Conservation (phyloP, 2,888 invertebrate genomes). For the Coenonympha arcania region DNA sequence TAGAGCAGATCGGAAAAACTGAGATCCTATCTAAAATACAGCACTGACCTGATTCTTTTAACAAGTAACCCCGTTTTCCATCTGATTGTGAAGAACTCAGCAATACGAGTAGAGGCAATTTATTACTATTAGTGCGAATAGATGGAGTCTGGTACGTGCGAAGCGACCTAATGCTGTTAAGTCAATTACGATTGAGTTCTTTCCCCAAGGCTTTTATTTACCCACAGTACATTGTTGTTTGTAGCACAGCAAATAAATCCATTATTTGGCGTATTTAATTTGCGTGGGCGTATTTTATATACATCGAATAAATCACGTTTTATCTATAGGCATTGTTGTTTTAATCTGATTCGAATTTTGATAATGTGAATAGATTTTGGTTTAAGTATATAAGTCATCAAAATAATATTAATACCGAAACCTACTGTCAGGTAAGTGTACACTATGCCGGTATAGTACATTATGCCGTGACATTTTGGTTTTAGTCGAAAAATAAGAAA, state of each 20-base stretch:
- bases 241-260: not conserved
- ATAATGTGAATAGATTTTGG: too few species aligned
- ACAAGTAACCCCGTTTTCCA: conserved; percentile 6
- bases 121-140: conserved; percentile 35
- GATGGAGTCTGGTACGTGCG: conserved; percentile 28
- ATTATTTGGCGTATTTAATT: too few species aligned
- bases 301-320: not conserved
- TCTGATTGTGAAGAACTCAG: conserved; percentile 16
- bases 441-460: too few species aligned
- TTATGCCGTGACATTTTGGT: too few species aligned
- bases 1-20: not conserved
- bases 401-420: too few species aligned
- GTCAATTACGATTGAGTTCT: conserved; percentile 22
- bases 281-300: too few species aligned
- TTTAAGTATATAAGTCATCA: too few species aligned
- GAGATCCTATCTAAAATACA: not conserved
- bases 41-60: not conserved
- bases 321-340: too few species aligned
- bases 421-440: too few species aligned
- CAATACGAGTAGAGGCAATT: conserved; percentile 30
- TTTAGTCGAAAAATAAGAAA: too few species aligned
- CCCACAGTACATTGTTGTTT: not conserved
- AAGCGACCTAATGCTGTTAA: conserved; percentile 24
- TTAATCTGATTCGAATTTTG: too few species aligned
- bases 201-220: conserved; percentile 19